Evolutionary conservation across 2,113 vertebrate genomes (phyloP).

Genomic region (Rhinichthys klamathensis): DNA sequence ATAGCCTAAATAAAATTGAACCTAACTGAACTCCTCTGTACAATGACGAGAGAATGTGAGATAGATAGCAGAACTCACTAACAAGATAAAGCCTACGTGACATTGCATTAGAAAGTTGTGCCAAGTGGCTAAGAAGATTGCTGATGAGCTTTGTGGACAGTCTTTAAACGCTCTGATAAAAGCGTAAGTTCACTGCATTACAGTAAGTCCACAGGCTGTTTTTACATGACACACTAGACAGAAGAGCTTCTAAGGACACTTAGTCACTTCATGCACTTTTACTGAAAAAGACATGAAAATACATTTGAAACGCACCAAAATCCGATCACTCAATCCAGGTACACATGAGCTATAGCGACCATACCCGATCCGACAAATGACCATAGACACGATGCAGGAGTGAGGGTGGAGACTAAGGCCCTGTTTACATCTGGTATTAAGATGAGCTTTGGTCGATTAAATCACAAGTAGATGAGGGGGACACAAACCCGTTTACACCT

Average conservation of each 20-base stretch:
- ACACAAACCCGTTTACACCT: too few relatives aligned
- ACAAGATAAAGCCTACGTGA: not conserved
- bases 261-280: not conserved
- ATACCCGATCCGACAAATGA: not conserved
- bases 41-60: not conserved
- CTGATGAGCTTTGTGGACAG: not conserved
- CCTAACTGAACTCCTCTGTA: not conserved
- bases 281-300: not conserved
- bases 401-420: not conserved
- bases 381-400: not conserved
- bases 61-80: not conserved
- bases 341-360: not conserved
- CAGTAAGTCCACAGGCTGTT: not conserved
- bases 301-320: not conserved
- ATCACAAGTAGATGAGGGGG: too few relatives aligned
- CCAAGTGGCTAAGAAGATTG: slow-evolving; percentile 1
- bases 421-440: too few relatives aligned
- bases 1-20: not conserved
- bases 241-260: not conserved
- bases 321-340: not conserved
- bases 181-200: not conserved
- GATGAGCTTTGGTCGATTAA: too few relatives aligned
- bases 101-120: not conserved
- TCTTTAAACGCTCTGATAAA: not conserved
- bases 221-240: not conserved